Conservation (phyloP, 2,888 invertebrate genomes). For the Aphodius sticticus region DNA sequence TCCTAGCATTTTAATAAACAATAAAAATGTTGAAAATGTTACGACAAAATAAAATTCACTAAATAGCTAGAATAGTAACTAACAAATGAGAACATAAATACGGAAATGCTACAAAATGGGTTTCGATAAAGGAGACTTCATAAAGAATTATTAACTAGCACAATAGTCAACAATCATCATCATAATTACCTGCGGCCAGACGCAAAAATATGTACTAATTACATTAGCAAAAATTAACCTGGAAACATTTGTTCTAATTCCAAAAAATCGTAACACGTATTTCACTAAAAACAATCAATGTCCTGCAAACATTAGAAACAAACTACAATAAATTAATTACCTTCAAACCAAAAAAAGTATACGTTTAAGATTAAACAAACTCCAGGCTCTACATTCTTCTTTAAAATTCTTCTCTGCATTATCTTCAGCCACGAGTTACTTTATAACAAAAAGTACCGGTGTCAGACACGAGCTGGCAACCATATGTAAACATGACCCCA, state of each 20-base stretch:
- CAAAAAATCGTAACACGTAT: neutral
- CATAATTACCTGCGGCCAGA: neutral
- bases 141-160: neutral
- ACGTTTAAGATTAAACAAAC: neutral
- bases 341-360: neutral
- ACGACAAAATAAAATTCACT: too few relatives aligned
- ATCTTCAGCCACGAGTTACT: neutral
- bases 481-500: conserved; percentile 8
- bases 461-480: neutral
- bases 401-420: neutral
- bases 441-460: conserved; percentile 19
- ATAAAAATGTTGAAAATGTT: too few relatives aligned
- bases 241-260: neutral
- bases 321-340: neutral
- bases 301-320: too few relatives aligned
- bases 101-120: too few relatives aligned
- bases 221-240: neutral
- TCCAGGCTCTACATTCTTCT: neutral
- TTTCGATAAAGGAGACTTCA: too few relatives aligned
- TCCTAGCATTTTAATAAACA: too few relatives aligned
- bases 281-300: too few relatives aligned
- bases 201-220: neutral
- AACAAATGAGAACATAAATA: too few relatives aligned
- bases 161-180: neutral
- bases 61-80: too few relatives aligned